These are phyloP conservation scores for Dicyrtoma fusca DNA, from an alignment of 2,888 invertebrate species.

Conservation along the genomic window DNA sequence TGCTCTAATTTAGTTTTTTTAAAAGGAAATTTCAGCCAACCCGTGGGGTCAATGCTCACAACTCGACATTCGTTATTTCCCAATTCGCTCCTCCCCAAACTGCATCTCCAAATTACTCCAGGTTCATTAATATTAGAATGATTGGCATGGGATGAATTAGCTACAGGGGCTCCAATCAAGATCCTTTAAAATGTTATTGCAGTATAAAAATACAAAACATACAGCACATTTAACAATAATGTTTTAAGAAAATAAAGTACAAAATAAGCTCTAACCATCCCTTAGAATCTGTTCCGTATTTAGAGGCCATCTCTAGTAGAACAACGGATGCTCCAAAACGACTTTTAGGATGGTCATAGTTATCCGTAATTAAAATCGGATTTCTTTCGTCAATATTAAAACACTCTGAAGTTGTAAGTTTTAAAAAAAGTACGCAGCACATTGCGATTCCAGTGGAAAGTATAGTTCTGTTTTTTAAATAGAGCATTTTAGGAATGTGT, in stretches of 20 bases:
- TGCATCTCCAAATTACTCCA: conserved; percentile 65
- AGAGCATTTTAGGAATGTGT: too few relatives aligned
- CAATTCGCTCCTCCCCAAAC: conserved; percentile 47
- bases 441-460: too few relatives aligned
- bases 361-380: conserved; percentile 34
- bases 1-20: background rate
- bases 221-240: background rate
- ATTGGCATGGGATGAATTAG: conserved; percentile 61
- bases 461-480: too few relatives aligned
- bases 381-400: conserved; percentile 35
- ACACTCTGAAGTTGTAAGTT: too few relatives aligned
- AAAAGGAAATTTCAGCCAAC: conserved; percentile 47
- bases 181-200: conserved; percentile 59
- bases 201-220: background rate
- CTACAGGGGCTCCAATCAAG: conserved; percentile 64
- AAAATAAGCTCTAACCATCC: conserved; percentile 9
- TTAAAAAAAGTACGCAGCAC: too few relatives aligned
- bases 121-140: conserved; percentile 62
- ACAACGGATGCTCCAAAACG: conserved; percentile 34
- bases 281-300: background rate
- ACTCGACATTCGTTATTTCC: conserved; percentile 58
- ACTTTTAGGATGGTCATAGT: conserved; percentile 21
- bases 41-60: conserved; percentile 60
- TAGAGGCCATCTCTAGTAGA: background rate
- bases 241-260: background rate